Evolutionary conservation across 2,797 vertebrate genomes (phyloP).

Genomic region (Cichlasoma orientale): DNA sequence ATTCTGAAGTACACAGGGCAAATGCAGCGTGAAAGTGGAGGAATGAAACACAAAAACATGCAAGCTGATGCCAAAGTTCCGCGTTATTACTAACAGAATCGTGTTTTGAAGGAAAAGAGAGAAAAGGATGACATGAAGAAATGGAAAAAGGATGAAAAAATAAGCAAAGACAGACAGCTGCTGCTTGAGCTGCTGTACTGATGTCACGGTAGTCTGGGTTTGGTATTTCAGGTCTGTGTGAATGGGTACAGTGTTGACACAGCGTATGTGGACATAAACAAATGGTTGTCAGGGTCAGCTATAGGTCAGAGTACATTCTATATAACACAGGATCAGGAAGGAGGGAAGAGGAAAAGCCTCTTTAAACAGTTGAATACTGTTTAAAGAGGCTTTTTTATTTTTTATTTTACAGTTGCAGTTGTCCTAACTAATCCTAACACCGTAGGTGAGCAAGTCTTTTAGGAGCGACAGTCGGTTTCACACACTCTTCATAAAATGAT

Average conservation of each 20-base stretch:
- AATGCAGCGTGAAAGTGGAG: constrained; percentile 16
- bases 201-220: constrained; percentile 64
- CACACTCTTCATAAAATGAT: not conserved
- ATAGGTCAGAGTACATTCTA: constrained; percentile 49
- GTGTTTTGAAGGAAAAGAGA: constrained; percentile 38
- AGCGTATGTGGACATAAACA: constrained; percentile 66
- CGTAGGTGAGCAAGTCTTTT: not conserved
- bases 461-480: not conserved
- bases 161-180: constrained; percentile 37
- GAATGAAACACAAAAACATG: constrained; percentile 14
- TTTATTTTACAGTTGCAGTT: not conserved
- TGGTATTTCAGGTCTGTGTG: constrained; percentile 71
- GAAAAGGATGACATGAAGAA: constrained; percentile 41
- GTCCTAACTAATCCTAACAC: not conserved
- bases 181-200: constrained; percentile 34
- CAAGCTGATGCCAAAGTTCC: constrained; percentile 4
- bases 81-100: not conserved
- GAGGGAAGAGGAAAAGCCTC: not conserved
- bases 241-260: constrained; percentile 70
- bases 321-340: not conserved
- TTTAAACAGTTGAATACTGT: not conserved
- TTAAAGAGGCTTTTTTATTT: not conserved
- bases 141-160: constrained; percentile 49
- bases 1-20: constrained; percentile 3
- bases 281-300: constrained; percentile 66